phyloP scores from a whole-genome alignment of 2,888 invertebrate species.

The Rhodophaea formosa region DNA sequence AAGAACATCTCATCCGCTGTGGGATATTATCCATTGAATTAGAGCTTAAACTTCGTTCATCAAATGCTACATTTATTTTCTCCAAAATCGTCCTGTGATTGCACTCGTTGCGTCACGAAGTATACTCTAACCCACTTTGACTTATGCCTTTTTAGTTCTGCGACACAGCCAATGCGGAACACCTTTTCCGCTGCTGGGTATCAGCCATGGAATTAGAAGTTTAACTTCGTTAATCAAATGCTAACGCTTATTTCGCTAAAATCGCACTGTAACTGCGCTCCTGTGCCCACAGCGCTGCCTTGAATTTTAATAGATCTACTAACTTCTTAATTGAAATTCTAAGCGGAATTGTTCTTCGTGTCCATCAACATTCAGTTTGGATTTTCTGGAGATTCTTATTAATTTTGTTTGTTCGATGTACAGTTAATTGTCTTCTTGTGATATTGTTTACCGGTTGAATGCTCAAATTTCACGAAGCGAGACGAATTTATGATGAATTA shows the following conservation, averaged over 20 bases:
- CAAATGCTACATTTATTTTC: no score
- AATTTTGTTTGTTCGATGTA: conserved; percentile 41
- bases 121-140: no score
- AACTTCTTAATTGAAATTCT: conserved; percentile 66
- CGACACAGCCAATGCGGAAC: background rate
- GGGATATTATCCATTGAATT: no score
- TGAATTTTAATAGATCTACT: conserved; percentile 57
- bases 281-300: conserved; percentile 43
- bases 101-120: no score
- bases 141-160: background rate
- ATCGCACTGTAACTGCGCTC: conserved; percentile 48
- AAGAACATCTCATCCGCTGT: no score
- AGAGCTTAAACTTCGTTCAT: no score
- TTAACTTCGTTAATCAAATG: conserved; percentile 40
- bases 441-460: background rate
- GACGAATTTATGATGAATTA: no score
- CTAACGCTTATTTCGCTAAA: conserved; percentile 46
- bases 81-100: no score
- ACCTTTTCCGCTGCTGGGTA: background rate
- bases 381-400: conserved; percentile 45
- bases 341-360: conserved; percentile 50
- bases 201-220: conserved; percentile 34
- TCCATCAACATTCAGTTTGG: conserved; percentile 56
- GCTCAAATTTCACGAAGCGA: background rate
- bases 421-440: background rate